phyloP scores from a whole-genome alignment of 2,888 invertebrate genomes.

The Rotaria magnacalcarata region DNA sequence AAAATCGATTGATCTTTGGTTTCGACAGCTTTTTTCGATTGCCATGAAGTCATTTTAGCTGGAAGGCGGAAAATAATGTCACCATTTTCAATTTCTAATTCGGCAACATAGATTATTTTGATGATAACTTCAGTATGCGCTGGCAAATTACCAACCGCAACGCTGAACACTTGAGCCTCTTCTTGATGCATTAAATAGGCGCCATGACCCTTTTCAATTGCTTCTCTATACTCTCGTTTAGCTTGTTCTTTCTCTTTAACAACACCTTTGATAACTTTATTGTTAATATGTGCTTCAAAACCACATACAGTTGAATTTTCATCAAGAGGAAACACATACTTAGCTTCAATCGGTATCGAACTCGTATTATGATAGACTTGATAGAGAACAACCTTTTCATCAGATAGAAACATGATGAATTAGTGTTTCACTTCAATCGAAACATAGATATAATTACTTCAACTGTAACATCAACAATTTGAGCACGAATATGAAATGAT shows the following conservation, averaged over 20 bases:
- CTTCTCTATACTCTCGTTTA: conserved; percentile 57
- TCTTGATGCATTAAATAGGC: conserved; percentile 60
- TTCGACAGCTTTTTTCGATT: conserved; percentile 51
- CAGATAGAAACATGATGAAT: not conserved
- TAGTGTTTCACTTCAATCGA: not conserved
- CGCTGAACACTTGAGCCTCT: conserved; percentile 59
- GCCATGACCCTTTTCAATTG: conserved; percentile 59
- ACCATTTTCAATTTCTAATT: conserved; percentile 58
- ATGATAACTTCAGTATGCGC: conserved; percentile 55
- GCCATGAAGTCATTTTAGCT: conserved; percentile 57
- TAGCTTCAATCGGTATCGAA: conserved; percentile 55
- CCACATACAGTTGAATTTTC: conserved; percentile 60
- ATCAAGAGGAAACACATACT: conserved; percentile 60
- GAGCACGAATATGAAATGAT: conserved; percentile 54
- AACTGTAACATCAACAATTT: conserved; percentile 52
- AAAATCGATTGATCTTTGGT: conserved; percentile 48
- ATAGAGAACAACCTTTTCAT: conserved; percentile 54
- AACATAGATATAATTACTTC: conserved; percentile 51
- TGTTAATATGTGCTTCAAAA: conserved; percentile 60
- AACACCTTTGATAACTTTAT: conserved; percentile 59
- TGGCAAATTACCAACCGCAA: conserved; percentile 60
- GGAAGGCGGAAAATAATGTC: conserved; percentile 56
- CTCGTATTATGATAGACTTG: conserved; percentile 55
- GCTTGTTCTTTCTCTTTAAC: conserved; percentile 59
- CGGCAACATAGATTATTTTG: conserved; percentile 60